Base-by-base conservation (phyloP, 2,888 invertebrate genomes). In the Harpagoxenus sublaevis region DNA sequence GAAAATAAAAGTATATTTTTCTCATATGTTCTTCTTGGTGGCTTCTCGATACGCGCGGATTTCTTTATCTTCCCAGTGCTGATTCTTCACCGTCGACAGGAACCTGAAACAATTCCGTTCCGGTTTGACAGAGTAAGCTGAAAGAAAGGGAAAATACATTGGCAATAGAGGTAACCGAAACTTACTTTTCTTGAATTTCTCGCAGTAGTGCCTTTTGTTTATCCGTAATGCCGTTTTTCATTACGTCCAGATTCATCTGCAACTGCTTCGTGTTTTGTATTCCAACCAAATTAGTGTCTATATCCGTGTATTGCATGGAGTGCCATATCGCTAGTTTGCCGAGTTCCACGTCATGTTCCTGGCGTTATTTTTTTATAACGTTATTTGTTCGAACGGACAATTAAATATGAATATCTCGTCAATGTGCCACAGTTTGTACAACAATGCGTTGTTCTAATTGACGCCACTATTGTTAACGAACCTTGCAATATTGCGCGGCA, bases 201-300 rank as follows among this genome's bases (percentile, higher is more conserved):
- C 95, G 92, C 60, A 97, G 95, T 3, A 97, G 95, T 92, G 95
- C 93, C 92, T 96, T 95, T 95, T 98, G 98, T 87, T 96, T 95
- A 0, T 96, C 95, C 4, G 96, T 96, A 51, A 98, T 95, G 0
- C 97, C 97, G 83, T 96, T 96, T 23, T 95, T 95, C 45, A 96
- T 92, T 1, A 97, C 96, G 68, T 96, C 95, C 60, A 98, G 92
- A 92, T 98, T 98, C 78, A 96, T 95, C 5, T 95, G 91, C 42
- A 98, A 94, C 89, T 97, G 95, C 8, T 96, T 94, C 77, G 95
- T 94, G 93, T 96, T 97, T 94, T 97, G 97, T 96, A 98, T 97
- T 75, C 98, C 98, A 88, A 97, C 96, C 39, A 98, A 94, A 93
- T 97, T 97, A 0, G 98, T 97, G 87, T 97, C 96, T 48, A 97